Conservation (phyloP, 1,140 invertebrate species). For the Zaprionus ghesquierei region DNA sequence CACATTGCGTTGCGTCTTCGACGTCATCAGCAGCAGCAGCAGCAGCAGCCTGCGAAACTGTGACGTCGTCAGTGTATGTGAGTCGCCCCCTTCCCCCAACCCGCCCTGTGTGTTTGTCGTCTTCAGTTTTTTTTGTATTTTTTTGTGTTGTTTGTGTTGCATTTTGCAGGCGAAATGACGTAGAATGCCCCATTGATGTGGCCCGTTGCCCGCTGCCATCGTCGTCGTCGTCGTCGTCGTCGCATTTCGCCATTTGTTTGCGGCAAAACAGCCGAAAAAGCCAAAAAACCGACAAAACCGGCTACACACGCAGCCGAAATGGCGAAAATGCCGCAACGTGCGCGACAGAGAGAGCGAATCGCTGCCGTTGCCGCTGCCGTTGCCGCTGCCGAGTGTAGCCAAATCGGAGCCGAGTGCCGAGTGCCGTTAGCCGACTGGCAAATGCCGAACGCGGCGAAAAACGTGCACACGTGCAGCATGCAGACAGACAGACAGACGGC, state of each 20-base stretch:
- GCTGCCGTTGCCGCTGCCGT: slow-evolving; percentile 5
- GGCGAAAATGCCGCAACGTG: neutral
- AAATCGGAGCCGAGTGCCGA: neutral
- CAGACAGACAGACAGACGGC: slow-evolving; percentile 29
- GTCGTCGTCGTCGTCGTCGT: neutral
- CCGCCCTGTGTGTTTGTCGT: neutral
- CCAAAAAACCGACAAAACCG: slow-evolving; percentile 31
- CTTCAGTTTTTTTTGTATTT: neutral
- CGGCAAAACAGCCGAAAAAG: slow-evolving; percentile 39
- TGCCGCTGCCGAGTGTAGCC: neutral
- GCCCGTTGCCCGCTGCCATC: neutral
- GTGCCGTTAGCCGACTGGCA: slow-evolving; percentile 16
- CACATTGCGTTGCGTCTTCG: slow-evolving; percentile 7
- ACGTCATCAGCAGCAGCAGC: slow-evolving; percentile 32
- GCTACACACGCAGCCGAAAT: slow-evolving; percentile 12
- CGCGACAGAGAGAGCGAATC: neutral
- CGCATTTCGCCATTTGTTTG: slow-evolving; percentile 35
- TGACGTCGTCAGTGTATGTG: slow-evolving; percentile 30
- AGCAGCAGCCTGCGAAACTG: slow-evolving; percentile 8
- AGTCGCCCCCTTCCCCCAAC: neutral
- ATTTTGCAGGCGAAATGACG: slow-evolving; percentile 40
- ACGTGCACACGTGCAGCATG: slow-evolving; percentile 71
- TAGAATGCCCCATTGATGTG: slow-evolving; percentile 33
- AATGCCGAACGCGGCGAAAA: slow-evolving; percentile 35
- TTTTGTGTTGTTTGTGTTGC: slow-evolving; percentile 10